Percentiles rank a stretch among this genome's conserved stretches.
These are phyloP conservation scores for Drosophila oshimai DNA, from an alignment of 1,140 invertebrate genomes.

Conservation along the genomic window DNA sequence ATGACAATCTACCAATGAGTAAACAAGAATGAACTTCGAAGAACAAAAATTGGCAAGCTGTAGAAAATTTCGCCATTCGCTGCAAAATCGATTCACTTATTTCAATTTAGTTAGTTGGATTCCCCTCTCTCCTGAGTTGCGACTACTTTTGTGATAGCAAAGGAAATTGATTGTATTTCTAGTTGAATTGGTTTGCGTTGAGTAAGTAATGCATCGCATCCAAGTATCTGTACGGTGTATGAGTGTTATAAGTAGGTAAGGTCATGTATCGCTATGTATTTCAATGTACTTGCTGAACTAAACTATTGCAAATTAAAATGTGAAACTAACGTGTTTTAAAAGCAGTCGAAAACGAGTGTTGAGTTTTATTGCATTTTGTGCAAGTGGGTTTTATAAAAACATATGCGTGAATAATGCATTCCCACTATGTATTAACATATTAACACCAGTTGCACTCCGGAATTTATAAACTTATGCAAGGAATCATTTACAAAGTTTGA, in stretches of 20 bases:
- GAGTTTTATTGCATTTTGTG: too few species aligned
- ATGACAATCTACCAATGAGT: slow-evolving; percentile 61
- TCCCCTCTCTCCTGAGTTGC: slow-evolving; percentile 43
- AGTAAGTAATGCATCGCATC: slow-evolving; percentile 22
- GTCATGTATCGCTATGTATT: slow-evolving; percentile 65
- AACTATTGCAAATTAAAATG: slow-evolving; percentile 64
- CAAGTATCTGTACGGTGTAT: slow-evolving; percentile 15
- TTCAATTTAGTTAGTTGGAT: slow-evolving; percentile 38
- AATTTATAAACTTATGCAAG: too few species aligned
- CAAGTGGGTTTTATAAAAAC: too few species aligned
- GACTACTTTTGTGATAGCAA: slow-evolving; percentile 76
- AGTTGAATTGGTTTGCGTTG: slow-evolving; percentile 63
- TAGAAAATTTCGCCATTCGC: slow-evolving; percentile 23
- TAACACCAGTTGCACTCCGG: too few species aligned
- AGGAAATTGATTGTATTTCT: slow-evolving; percentile 58
- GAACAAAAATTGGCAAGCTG: slow-evolving; percentile 32
- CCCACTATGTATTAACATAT: too few species aligned
- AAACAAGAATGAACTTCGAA: slow-evolving; percentile 21
- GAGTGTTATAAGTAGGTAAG: slow-evolving; percentile 21
- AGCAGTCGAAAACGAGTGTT: neutral
- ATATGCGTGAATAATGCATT: too few species aligned
- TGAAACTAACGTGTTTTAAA: slow-evolving; percentile 49
- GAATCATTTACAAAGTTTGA: too few species aligned
- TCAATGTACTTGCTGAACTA: slow-evolving; percentile 66
- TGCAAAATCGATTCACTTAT: slow-evolving; percentile 30